phyloP scores from a whole-genome alignment of 2,797 vertebrate genomes.

The Delichon dasypus region DNA sequence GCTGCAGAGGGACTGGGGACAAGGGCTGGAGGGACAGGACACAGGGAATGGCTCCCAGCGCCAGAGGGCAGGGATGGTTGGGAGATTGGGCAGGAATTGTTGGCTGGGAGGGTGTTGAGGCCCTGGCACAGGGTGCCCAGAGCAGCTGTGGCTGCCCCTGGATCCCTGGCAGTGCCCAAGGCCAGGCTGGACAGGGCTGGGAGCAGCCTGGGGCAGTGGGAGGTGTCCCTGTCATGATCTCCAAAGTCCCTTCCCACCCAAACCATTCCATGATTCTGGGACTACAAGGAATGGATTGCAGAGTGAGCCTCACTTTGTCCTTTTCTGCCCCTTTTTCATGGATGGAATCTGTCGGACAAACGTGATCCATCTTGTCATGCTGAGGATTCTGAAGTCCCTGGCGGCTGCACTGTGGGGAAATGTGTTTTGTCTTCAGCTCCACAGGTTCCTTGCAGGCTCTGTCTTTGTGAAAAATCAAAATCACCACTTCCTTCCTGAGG shows the following conservation, averaged over 20 bases:
- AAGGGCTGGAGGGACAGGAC: not conserved
- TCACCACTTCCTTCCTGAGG: not conserved
- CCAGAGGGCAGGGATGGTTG: too few species aligned
- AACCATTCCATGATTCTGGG: not conserved
- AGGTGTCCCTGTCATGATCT: not conserved
- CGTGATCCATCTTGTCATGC: not conserved
- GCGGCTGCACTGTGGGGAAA: not conserved
- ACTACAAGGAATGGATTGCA: not conserved
- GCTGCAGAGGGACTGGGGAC: not conserved
- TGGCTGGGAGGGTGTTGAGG: rapidly evolving
- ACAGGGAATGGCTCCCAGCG: not conserved
- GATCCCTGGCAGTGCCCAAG: not conserved
- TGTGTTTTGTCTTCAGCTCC: not conserved
- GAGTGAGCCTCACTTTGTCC: not conserved
- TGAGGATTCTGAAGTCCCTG: not conserved
- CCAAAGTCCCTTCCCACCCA: not conserved
- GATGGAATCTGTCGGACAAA: not conserved
- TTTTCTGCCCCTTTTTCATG: not conserved
- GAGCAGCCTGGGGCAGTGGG: rapidly evolving
- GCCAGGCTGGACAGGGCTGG: not conserved
- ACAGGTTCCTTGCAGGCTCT: not conserved
- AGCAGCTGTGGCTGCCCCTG: not conserved
- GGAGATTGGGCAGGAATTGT: not conserved
- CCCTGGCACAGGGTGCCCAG: not conserved
- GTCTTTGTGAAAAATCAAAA: not conserved